Evolutionary conservation across 2,888 invertebrate species (phyloP).

Genomic region (Agonopterix subpropinquella): DNA sequence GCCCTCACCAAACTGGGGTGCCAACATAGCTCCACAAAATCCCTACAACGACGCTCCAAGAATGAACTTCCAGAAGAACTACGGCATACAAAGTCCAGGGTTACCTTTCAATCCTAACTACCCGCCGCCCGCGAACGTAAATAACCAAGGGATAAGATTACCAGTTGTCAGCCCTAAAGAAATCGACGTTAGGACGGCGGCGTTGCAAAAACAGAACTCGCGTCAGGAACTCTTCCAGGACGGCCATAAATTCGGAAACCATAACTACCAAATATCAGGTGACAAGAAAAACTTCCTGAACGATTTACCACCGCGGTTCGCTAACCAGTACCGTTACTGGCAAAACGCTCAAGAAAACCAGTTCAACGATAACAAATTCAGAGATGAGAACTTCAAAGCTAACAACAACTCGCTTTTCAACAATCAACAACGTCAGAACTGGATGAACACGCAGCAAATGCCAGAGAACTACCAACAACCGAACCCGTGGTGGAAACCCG

Average conservation of each 20-base stretch:
- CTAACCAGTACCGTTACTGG: slow-evolving; percentile 66
- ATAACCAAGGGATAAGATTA: slow-evolving; percentile 47
- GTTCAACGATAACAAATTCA: slow-evolving; percentile 53
- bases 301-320: slow-evolving; percentile 64
- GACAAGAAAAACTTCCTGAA: slow-evolving; percentile 65
- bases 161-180: slow-evolving; percentile 71
- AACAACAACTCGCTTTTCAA: slow-evolving; percentile 23
- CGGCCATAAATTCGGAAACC: slow-evolving; percentile 45
- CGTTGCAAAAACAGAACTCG: slow-evolving; percentile 63
- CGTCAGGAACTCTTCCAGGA: slow-evolving; percentile 57
- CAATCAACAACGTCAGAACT: slow-evolving; percentile 25
- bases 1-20: slow-evolving; percentile 15
- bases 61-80: slow-evolving; percentile 50
- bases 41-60: slow-evolving; percentile 32
- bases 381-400: slow-evolving; percentile 45
- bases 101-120: slow-evolving; percentile 47
- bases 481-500: slow-evolving; percentile 54
- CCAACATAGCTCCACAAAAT: slow-evolving; percentile 3
- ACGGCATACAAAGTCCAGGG: slow-evolving; percentile 46
- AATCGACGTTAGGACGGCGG: slow-evolving; percentile 67
- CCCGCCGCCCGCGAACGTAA: slow-evolving; percentile 17
- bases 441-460: slow-evolving; percentile 24
- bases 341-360: slow-evolving; percentile 54
- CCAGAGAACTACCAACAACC: slow-evolving; percentile 37
- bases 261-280: slow-evolving; percentile 54